A percentile compares a stretch with the other conserved stretches of the same genome.
These are phyloP conservation scores for Hemithea aestivaria DNA, from an alignment of 2,888 invertebrate genomes.

Conservation along the genomic window DNA sequence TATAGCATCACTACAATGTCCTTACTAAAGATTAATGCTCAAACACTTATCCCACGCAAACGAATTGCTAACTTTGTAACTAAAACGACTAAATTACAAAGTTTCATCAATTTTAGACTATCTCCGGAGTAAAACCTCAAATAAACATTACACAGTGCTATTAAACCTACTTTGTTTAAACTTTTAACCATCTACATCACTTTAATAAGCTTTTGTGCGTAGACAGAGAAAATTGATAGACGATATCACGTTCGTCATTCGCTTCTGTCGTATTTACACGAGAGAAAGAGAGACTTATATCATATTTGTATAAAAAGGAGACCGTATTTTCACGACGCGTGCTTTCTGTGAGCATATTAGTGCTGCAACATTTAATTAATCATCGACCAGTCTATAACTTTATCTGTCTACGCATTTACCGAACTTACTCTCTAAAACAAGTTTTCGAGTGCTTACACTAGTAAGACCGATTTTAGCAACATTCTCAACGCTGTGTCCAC, in stretches of 20 bases:
- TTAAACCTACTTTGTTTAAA: slow-evolving; percentile 31
- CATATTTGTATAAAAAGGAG: too few species aligned
- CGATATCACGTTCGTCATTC: too few species aligned
- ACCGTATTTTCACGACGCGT: too few species aligned
- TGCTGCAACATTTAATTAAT: too few species aligned
- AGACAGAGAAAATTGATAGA: too few species aligned
- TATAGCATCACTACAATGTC: slow-evolving; percentile 40
- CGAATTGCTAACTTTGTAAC: slow-evolving; percentile 42
- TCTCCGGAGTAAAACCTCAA: slow-evolving; percentile 12
- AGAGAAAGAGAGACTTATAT: too few species aligned
- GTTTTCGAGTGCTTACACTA: slow-evolving; percentile 14
- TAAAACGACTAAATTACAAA: slow-evolving; percentile 22
- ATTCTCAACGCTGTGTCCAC: slow-evolving; percentile 44
- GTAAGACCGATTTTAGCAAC: slow-evolving; percentile 25
- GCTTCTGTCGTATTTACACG: too few species aligned
- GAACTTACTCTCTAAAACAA: slow-evolving; percentile 34
- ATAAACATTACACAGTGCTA: slow-evolving; percentile 39
- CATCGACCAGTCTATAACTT: too few species aligned
- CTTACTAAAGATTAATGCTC: slow-evolving; percentile 48
- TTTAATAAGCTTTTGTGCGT: slow-evolving; percentile 47
- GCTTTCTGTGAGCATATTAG: too few species aligned
- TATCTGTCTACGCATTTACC: too few species aligned
- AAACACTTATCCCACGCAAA: slow-evolving; percentile 37
- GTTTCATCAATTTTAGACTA: slow-evolving; percentile 5
- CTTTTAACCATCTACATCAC: slow-evolving; percentile 44